These are phyloP conservation scores for Henricia sp. DNA, from an alignment of 53 echinoderm and acorn worm species.

Conservation along the genomic window DNA sequence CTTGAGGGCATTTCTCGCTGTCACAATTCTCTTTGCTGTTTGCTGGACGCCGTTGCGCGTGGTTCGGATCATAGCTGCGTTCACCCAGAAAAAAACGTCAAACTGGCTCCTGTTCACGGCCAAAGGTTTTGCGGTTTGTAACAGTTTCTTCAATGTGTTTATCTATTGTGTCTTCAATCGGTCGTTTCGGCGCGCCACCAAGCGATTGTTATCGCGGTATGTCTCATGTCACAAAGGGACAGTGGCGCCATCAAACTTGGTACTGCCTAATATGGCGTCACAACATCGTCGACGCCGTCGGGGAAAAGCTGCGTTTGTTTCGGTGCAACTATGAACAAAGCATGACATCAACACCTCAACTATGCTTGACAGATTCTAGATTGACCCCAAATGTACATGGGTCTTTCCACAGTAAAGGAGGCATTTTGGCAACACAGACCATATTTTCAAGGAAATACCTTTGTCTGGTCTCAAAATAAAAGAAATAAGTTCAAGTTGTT, in stretches of 20 bases:
- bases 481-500: too few species aligned
- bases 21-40: conserved; percentile 45
- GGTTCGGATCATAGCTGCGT: conserved; percentile 20
- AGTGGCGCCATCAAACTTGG: neutral
- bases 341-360: neutral
- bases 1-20: conserved; percentile 31
- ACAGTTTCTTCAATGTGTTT: conserved; percentile 57
- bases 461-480: too few species aligned
- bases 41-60: conserved; percentile 63
- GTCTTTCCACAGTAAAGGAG: too few species aligned
- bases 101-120: conserved; percentile 30
- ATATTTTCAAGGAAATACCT: too few species aligned
- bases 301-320: conserved; percentile 6
- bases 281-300: neutral
- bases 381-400: too few species aligned
- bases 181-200: conserved; percentile 30
- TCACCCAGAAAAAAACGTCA: neutral
- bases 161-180: conserved; percentile 47
- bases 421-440: too few species aligned
- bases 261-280: neutral
- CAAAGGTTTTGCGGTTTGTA: conserved; percentile 40
- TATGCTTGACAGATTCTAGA: neutral
- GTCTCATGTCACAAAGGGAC: conserved; percentile 7
- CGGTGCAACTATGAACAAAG: conserved; percentile 33
- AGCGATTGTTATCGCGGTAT: conserved; percentile 2